phyloP scores from a whole-genome alignment of 2,113 vertebrate species.

The Tursiops truncatus region DNA sequence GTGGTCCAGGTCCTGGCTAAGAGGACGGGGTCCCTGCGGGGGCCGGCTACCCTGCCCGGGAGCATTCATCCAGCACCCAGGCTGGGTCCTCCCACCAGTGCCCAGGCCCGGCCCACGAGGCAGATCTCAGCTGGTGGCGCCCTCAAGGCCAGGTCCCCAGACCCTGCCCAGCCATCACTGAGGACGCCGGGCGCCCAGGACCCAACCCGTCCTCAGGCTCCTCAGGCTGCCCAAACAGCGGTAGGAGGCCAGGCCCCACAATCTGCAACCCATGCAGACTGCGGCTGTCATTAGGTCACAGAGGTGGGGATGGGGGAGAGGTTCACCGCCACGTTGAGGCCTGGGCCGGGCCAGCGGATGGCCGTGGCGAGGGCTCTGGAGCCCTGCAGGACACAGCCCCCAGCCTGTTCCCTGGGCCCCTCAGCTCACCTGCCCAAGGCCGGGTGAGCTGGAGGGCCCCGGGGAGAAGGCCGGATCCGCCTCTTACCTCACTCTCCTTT shows the following conservation, averaged over 20 bases:
- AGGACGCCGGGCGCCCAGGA: not conserved
- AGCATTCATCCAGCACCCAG: not conserved
- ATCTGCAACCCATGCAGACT: not conserved
- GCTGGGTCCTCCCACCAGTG: not conserved
- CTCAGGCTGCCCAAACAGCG: not conserved
- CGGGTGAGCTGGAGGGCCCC: not conserved
- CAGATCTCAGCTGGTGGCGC: not conserved
- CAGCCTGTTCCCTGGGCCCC: not conserved
- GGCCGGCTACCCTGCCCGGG: not conserved
- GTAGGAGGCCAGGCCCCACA: not conserved
- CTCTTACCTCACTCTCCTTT: not conserved
- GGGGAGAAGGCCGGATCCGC: not conserved
- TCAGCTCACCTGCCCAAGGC: not conserved
- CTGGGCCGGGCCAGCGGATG: not conserved
- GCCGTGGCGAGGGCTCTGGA: not conserved
- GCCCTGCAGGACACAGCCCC: not conserved
- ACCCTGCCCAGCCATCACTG: not conserved
- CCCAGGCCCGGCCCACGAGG: not conserved
- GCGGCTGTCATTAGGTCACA: not conserved
- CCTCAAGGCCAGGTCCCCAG: not conserved
- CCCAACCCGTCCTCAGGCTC: not conserved
- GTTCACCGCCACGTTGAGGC: not conserved
- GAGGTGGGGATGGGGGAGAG: not conserved
- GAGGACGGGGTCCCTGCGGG: not conserved
- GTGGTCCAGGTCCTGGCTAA: not conserved